Base-by-base conservation (phyloP, 1,140 invertebrate genomes). In the Colletes gigas region DNA sequence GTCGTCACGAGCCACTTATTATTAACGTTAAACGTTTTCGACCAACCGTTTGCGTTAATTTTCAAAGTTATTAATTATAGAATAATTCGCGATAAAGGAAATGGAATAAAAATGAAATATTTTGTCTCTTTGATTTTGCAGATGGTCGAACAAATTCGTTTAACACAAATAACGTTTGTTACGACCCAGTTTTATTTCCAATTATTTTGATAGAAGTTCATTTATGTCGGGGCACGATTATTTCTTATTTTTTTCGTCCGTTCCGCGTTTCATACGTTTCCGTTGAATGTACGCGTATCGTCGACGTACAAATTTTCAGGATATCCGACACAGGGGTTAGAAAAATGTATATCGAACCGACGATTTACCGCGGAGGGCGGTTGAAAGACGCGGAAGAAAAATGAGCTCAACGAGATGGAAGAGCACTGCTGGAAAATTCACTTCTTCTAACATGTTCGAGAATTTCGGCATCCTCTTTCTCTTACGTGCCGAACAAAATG, bases 371-470 rank as follows among this genome's bases (percentile, higher is more conserved):
- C 50, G 39, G 30, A 54, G 17, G 44, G 12, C 1, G 21, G 62
- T 14, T 60, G 70, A 67, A 67, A 78, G 30, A 72, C 78, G 62
- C 21, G 52, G 52, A 60, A 67, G 78, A 75, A 60, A 80, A 80
- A 80, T 60, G 44, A 21, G 78, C 63, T 60, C 47, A 63, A 60
- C 71, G 78, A 57, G 15, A 21, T 57, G 71, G 71, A 67, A 74
- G 47, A 75, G 68, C 17, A 41, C 17, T 30, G 52, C n/a, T 21
- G 62, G 62, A 52, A 80, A 80, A 80, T 80, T 66, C 60, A 57
- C 70, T 62, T 62, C 17, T 21, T n/a, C 12, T 54, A 21, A 17
- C 9, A 15, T 10, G 8, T 4, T 57, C n/a, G 41, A 14, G 59
- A 52, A 47, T 19, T 55, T 50, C 1, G 30, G 14, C 60, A 41